A percentile compares a stretch with the other conserved stretches of the same genome.
Conservation (phyloP, 2,797 vertebrate species). For the Halcyon smyrnensis region DNA sequence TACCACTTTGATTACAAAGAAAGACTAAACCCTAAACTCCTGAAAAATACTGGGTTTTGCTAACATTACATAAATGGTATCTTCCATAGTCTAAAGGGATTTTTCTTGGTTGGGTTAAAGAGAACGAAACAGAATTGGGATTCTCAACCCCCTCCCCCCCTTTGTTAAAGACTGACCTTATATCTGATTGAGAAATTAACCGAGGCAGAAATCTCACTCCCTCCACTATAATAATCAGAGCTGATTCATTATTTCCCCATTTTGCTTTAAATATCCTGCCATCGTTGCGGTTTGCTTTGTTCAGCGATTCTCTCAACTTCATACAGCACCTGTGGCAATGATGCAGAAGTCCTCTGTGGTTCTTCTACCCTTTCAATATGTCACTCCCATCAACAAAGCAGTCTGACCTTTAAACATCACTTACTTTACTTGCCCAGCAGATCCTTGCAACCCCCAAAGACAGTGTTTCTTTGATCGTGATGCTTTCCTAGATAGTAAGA, state of each 20-base stretch:
- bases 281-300: conserved; percentile 3
- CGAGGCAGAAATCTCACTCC: background rate
- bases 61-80: background rate
- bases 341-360: background rate
- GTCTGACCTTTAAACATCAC: background rate
- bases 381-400: background rate
- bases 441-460: background rate
- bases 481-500: background rate
- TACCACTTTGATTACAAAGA: background rate
- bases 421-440: background rate
- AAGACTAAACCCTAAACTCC: background rate
- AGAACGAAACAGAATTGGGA: background rate
- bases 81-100: background rate
- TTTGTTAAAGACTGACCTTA: conserved; percentile 5
- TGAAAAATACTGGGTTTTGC: background rate
- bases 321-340: background rate
- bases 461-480: background rate
- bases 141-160: rapidly evolving
- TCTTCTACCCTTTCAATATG: background rate
- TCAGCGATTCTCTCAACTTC: background rate
- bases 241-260: conserved; percentile 28
- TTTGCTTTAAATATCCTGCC: conserved; percentile 26
- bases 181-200: background rate
- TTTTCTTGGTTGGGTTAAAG: background rate
- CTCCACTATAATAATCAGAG: background rate